These are phyloP conservation scores for Coilia nasus DNA, from an alignment of 2,797 vertebrate genomes.

Conservation along the genomic window DNA sequence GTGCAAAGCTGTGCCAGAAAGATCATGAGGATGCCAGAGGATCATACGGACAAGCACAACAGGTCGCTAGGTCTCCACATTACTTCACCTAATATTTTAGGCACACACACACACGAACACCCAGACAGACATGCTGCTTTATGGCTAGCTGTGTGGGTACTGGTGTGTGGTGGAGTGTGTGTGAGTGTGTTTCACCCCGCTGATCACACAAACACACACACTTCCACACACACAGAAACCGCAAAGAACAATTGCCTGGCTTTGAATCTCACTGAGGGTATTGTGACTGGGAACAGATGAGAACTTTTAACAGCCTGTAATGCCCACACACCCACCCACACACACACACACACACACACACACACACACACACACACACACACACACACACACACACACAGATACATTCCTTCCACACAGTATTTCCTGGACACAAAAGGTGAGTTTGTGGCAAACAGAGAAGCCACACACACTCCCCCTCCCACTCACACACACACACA, in stretches of 20 bases:
- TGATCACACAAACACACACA: conserved; percentile 13
- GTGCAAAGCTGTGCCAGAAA: background rate
- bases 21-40: background rate
- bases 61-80: background rate
- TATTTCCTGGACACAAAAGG: too few species aligned
- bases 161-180: conserved; percentile 12
- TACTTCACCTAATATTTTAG: background rate
- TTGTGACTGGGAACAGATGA: background rate
- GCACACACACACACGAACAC: background rate
- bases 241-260: conserved; percentile 14
- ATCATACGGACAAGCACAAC: background rate
- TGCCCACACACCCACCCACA: background rate
- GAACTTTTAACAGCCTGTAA: background rate
- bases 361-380: background rate
- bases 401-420: too few species aligned
- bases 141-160: background rate
- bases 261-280: background rate
- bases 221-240: conserved; percentile 14
- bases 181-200: background rate
- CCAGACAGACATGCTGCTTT: background rate
- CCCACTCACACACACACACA: too few species aligned
- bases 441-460: too few species aligned
- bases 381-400: conserved; percentile 25
- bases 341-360: background rate
- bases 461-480: too few species aligned